phyloP scores from a whole-genome alignment of 1,140 invertebrate species.

The Portunus trituberculatus region DNA sequence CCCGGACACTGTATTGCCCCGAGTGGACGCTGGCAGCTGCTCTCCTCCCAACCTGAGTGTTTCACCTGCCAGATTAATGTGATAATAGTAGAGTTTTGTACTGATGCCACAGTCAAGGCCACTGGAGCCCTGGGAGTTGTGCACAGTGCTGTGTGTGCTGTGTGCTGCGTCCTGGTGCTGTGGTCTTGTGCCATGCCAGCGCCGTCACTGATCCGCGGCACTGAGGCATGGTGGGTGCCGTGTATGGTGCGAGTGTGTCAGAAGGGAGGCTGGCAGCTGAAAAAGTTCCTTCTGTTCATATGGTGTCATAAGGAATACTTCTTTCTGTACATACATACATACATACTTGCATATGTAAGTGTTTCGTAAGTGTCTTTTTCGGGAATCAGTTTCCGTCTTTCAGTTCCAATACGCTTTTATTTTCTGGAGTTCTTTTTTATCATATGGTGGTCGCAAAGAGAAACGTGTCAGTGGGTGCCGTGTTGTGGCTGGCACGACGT shows the following conservation, averaged over 20 bases:
- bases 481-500: no score
- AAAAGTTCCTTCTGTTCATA: slow-evolving; percentile 56
- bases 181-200: neutral
- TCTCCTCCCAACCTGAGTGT: neutral
- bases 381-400: slow-evolving; percentile 19
- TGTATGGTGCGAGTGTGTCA: slow-evolving; percentile 39
- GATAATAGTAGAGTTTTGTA: neutral
- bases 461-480: no score
- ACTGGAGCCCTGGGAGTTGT: neutral
- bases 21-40: neutral
- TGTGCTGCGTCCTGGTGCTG: no score
- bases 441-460: no score
- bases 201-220: neutral
- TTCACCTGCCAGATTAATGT: neutral
- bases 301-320: slow-evolving; percentile 52
- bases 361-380: slow-evolving; percentile 15
- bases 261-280: slow-evolving; percentile 8
- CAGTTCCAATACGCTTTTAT: neutral
- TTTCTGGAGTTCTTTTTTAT: no score
- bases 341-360: neutral
- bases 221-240: slow-evolving; percentile 8
- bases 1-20: neutral
- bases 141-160: neutral
- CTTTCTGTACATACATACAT: slow-evolving; percentile 35
- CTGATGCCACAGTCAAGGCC: neutral